phyloP scores from a whole-genome alignment of 1,140 invertebrate genomes.

The Drosophila tristis region DNA sequence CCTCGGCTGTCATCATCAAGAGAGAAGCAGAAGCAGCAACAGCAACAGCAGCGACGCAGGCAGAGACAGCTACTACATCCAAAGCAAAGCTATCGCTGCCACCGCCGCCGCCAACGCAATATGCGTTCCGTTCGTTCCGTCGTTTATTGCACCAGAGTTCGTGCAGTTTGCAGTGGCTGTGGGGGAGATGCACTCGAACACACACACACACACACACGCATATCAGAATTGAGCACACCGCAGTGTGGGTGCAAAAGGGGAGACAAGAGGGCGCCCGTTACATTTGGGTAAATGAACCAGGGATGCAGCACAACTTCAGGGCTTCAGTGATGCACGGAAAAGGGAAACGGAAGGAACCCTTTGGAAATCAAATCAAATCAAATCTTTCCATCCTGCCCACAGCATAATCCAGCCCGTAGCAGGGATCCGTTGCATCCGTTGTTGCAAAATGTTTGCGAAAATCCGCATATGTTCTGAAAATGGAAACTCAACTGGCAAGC shows the following conservation, averaged over 20 bases:
- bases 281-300: slow-evolving; percentile 46
- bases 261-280: slow-evolving; percentile 42
- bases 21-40: slow-evolving; percentile 6
- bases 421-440: no score
- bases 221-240: slow-evolving; percentile 40
- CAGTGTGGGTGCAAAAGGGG: slow-evolving; percentile 25
- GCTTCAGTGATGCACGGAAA: slow-evolving; percentile 31
- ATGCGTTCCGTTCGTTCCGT: slow-evolving; percentile 71
- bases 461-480: slow-evolving; percentile 63
- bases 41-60: slow-evolving; percentile 9
- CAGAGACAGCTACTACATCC: slow-evolving; percentile 49
- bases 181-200: slow-evolving; percentile 66
- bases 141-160: slow-evolving; percentile 79
- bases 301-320: slow-evolving; percentile 41
- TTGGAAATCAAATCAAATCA: neutral
- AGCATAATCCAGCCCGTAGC: no score
- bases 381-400: neutral
- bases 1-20: slow-evolving; percentile 61
- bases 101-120: slow-evolving; percentile 69
- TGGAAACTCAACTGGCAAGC: slow-evolving; percentile 53
- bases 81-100: slow-evolving; percentile 46
- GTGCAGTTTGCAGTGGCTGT: slow-evolving; percentile 58
- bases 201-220: slow-evolving; percentile 11
- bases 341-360: neutral
- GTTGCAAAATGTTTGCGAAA: slow-evolving; percentile 46